Conservation (phyloP, 2,113 vertebrate genomes). For the Cebidichthys violaceus region DNA sequence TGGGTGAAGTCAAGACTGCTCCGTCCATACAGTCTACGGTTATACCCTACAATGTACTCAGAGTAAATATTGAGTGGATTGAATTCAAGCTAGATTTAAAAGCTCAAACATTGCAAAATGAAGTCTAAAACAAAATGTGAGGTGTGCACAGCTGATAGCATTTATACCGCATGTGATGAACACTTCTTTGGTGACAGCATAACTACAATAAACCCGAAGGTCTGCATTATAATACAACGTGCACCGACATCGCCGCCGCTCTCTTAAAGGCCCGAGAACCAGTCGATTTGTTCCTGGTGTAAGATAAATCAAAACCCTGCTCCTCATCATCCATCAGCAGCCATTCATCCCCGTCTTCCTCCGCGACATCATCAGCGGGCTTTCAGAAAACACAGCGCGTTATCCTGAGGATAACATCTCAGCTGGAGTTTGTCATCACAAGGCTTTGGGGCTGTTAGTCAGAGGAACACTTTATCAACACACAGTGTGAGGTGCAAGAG, state of each 20-base stretch:
- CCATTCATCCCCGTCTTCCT: conserved; percentile 42
- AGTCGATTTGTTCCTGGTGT: conserved; percentile 11
- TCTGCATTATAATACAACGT: background rate
- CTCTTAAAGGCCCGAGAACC: conserved; percentile 10
- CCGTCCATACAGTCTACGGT: too few species aligned
- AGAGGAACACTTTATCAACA: conserved; percentile 48
- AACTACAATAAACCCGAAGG: conserved; percentile 7
- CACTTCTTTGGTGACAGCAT: background rate
- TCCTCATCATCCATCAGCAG: conserved; percentile 42
- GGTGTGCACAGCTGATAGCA: background rate
- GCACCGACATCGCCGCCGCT: background rate
- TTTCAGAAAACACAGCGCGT: conserved; percentile 43
- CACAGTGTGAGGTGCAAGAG: conserved; percentile 30
- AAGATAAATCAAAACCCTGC: conserved; percentile 55
- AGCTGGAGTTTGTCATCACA: conserved; percentile 46
- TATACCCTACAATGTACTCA: background rate
- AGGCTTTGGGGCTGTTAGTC: conserved; percentile 51
- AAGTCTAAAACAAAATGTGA: background rate
- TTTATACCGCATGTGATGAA: background rate
- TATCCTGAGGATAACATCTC: conserved; percentile 56
- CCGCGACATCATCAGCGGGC: conserved; percentile 60
- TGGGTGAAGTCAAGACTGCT: too few species aligned
- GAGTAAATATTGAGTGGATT: background rate
- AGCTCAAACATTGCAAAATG: background rate
- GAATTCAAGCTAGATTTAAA: background rate